phyloP scores from a whole-genome alignment of 2,888 invertebrate genomes.

The Watsonalla binaria region DNA sequence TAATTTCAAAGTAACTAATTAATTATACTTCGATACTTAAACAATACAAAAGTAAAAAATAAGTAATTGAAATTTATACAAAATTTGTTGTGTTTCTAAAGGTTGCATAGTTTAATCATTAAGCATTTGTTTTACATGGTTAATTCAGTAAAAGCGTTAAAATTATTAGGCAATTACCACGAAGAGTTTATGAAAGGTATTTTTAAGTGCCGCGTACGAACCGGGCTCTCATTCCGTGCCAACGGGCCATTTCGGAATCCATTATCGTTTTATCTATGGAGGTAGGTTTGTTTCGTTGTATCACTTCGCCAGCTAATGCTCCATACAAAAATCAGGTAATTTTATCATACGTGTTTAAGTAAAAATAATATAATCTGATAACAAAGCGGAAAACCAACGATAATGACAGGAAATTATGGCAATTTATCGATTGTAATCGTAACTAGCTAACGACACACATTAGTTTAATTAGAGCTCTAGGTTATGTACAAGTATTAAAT shows the following conservation, averaged over 20 bases:
- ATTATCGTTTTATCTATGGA: conserved; percentile 30
- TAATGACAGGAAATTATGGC: no score
- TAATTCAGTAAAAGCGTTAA: neutral
- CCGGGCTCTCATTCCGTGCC: conserved; percentile 28
- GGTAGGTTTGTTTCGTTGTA: conserved; percentile 23
- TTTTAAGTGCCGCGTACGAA: conserved; percentile 6
- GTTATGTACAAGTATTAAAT: no score
- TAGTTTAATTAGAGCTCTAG: no score
- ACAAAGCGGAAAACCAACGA: no score
- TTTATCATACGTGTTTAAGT: neutral
- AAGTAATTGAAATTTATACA: no score
- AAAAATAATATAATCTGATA: no score
- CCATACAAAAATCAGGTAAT: neutral
- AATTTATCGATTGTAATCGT: no score
- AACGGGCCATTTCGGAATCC: conserved; percentile 28
- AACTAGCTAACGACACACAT: no score
- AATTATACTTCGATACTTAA: no score
- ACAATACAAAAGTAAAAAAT: no score
- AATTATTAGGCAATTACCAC: neutral
- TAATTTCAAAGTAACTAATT: no score
- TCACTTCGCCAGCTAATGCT: conserved; percentile 18
- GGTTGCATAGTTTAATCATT: neutral
- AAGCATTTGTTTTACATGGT: neutral
- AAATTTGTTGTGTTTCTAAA: neutral
- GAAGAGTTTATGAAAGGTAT: neutral